Evolutionary conservation across 1,140 invertebrate species (phyloP).

Genomic region (Lycorma delicatula): DNA sequence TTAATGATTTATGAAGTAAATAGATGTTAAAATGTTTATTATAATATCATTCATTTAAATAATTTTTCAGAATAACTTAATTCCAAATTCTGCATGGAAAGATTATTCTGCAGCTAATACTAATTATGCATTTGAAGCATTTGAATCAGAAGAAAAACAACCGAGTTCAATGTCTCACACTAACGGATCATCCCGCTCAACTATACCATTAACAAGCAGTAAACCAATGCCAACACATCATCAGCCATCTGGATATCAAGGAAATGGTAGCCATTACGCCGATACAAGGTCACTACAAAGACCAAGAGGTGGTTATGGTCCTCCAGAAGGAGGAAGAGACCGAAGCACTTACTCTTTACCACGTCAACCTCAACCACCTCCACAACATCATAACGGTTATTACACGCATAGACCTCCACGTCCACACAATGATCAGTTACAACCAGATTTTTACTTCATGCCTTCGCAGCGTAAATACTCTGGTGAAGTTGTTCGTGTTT

Average conservation of each 20-base stretch:
- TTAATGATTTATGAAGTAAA: no score
- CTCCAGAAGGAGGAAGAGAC: constrained; percentile 26
- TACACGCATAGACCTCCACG: constrained; percentile 41
- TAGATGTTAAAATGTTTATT: no score
- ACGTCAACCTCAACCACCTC: constrained; percentile 31
- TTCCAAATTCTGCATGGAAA: constrained; percentile 75
- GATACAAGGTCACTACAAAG: constrained; percentile 52
- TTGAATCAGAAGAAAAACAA: constrained; percentile 66
- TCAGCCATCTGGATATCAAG: constrained; percentile 35
- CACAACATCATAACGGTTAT: constrained; percentile 39
- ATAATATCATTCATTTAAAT: no score
- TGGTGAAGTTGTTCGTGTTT: constrained; percentile 83
- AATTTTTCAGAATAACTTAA: constrained; percentile 61
- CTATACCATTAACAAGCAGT: constrained; percentile 19
- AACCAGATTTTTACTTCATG: constrained; percentile 91
- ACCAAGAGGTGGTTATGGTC: constrained; percentile 34
- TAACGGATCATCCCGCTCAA: constrained; percentile 23
- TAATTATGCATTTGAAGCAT: constrained; percentile 80
- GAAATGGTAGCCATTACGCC: constrained; percentile 41
- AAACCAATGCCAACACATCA: constrained; percentile 20
- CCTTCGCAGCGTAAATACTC: constrained; percentile 87
- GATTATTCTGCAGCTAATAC: constrained; percentile 75
- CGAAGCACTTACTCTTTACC: constrained; percentile 42
- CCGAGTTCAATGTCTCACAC: constrained; percentile 31
- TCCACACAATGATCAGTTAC: constrained; percentile 36